Conservation (phyloP, 2,888 invertebrate genomes). For the Bugulina stolonifera region DNA sequence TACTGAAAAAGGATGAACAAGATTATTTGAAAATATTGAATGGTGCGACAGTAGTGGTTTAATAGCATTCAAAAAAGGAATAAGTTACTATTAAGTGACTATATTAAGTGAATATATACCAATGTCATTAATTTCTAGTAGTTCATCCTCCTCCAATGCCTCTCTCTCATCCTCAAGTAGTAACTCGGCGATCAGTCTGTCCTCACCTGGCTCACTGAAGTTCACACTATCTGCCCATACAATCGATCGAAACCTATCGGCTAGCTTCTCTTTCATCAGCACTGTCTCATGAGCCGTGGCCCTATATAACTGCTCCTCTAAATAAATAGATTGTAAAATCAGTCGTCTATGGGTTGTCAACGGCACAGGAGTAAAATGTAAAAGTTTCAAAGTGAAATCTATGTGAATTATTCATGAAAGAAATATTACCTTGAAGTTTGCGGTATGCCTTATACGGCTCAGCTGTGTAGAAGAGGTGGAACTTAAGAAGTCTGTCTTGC, state of each 20-base stretch:
- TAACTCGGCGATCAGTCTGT: background rate
- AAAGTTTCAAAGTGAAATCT: too few species aligned
- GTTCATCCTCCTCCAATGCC: background rate
- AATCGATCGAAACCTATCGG: background rate
- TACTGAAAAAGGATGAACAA: too few species aligned
- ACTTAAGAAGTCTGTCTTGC: background rate
- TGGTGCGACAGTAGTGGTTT: too few species aligned
- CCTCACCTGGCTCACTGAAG: background rate
- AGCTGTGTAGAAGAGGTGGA: slow-evolving; percentile 23
- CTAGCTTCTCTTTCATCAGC: slow-evolving; percentile 3
- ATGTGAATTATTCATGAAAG: too few species aligned
- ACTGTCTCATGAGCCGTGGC: slow-evolving; percentile 21
- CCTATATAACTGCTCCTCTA: slow-evolving; percentile 15
- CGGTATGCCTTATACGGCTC: slow-evolving; percentile 14
- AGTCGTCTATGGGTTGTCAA: too few species aligned
- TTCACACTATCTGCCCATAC: background rate
- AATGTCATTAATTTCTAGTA: background rate
- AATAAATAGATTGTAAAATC: background rate
- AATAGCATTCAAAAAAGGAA: too few species aligned
- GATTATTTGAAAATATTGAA: too few species aligned
- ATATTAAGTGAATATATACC: slow-evolving; percentile 3
- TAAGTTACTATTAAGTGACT: background rate
- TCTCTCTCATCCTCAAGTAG: slow-evolving; percentile 1
- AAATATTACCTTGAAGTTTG: slow-evolving; percentile 11
- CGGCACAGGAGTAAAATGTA: too few species aligned